A percentile compares a stretch with the other conserved stretches of the same genome.
Conservation (phyloP, 2,888 invertebrate genomes). For the Lasiommata megera region DNA sequence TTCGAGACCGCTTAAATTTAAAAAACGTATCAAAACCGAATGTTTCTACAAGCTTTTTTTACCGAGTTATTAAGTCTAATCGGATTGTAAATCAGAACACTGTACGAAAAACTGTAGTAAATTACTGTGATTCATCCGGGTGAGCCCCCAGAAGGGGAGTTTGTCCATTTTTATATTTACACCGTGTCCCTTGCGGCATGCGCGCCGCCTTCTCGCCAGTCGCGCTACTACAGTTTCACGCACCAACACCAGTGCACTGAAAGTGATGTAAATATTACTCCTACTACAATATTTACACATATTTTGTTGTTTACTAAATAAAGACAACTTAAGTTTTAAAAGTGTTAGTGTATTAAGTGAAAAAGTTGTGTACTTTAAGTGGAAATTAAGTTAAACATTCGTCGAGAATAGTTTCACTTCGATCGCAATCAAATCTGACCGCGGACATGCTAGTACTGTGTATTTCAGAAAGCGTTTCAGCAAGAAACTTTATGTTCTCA, state of each 20-base stretch:
- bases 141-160: conserved; percentile 78
- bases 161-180: conserved; percentile 81
- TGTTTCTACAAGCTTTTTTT: conserved; percentile 13
- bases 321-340: conserved; percentile 47
- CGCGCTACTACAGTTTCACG: conserved; percentile 74
- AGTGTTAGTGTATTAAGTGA: conserved; percentile 43
- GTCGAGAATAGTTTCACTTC: conserved; percentile 64
- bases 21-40: conserved; percentile 39
- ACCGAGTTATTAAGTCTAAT: conserved; percentile 40
- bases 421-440: conserved; percentile 57
- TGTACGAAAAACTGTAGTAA: conserved; percentile 55
- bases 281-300: conserved; percentile 70
- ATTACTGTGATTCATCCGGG: conserved; percentile 75
- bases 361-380: conserved; percentile 56
- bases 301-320: conserved; percentile 66
- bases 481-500: conserved; percentile 74
- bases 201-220: conserved; percentile 78
- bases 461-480: conserved; percentile 79
- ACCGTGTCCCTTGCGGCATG: conserved; percentile 76
- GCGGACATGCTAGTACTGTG: conserved; percentile 70
- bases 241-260: conserved; percentile 73
- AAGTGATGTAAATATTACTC: conserved; percentile 77
- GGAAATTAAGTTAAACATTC: conserved; percentile 54
- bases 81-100: conserved; percentile 48
- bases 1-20: conserved; percentile 61